Evolutionary conservation across 1,140 invertebrate genomes (phyloP).

Genomic region (Diploscapter pachys): DNA sequence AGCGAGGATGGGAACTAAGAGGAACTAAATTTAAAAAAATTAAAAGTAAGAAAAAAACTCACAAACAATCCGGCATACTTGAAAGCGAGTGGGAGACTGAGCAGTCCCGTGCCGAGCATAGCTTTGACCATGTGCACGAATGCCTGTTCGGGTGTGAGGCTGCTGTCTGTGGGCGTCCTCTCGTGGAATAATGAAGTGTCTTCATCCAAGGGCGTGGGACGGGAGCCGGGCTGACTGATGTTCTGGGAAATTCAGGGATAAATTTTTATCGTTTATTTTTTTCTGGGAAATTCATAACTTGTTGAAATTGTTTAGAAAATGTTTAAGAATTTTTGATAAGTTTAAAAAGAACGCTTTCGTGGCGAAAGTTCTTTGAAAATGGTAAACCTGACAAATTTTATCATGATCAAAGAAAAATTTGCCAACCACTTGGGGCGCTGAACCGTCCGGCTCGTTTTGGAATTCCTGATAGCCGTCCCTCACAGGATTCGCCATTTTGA

Average conservation of each 20-base stretch:
- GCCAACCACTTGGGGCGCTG: neutral
- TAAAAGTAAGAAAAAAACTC: conserved; percentile 20
- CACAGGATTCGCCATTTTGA: conserved; percentile 32
- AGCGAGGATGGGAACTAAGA: too few species aligned
- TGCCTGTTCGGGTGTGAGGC: conserved; percentile 33
- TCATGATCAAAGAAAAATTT: too few species aligned
- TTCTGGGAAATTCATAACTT: too few species aligned
- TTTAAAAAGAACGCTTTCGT: too few species aligned
- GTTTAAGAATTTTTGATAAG: too few species aligned
- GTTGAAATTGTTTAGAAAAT: too few species aligned
- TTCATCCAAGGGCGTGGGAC: neutral
- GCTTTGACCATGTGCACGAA: conserved; percentile 57
- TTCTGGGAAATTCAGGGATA: too few species aligned
- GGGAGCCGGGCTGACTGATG: too few species aligned
- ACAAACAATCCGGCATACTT: conserved; percentile 56
- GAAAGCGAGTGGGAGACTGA: conserved; percentile 54
- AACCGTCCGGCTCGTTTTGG: conserved; percentile 18
- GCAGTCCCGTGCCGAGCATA: conserved; percentile 57
- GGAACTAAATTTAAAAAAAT: neutral
- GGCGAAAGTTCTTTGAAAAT: too few species aligned
- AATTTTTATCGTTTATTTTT: too few species aligned
- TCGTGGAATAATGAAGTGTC: conserved; percentile 29
- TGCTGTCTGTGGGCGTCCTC: conserved; percentile 9
- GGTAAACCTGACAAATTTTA: too few species aligned
- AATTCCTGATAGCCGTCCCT: conserved; percentile 32